Percentiles rank a stretch among this genome's conserved stretches.
Evolutionary conservation across 2,888 invertebrate species (phyloP).

Genomic region (Andrena dorsata): DNA sequence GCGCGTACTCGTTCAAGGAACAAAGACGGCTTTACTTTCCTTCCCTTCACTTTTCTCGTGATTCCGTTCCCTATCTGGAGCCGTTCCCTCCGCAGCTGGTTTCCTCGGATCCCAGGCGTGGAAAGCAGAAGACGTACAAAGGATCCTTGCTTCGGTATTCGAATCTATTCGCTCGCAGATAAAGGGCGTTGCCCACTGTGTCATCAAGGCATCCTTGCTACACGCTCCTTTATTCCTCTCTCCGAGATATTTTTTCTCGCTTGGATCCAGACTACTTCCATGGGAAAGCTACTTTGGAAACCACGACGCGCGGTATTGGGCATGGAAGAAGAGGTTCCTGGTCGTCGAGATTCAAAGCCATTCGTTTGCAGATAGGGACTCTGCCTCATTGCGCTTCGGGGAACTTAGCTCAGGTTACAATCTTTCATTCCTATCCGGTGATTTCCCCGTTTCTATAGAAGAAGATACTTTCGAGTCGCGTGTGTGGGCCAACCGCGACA

Average conservation of each 20-base stretch:
- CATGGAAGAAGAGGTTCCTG: not conserved
- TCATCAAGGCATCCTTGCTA: slow-evolving; percentile 2
- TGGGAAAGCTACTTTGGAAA: slow-evolving; percentile 21
- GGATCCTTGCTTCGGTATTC: slow-evolving; percentile 18
- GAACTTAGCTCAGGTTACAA: not conserved
- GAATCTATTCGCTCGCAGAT: slow-evolving; percentile 35
- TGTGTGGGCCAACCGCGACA: not conserved
- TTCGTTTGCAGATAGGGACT: slow-evolving; percentile 23
- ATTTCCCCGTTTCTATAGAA: not conserved
- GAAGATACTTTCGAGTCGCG: not conserved
- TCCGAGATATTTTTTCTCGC: not conserved
- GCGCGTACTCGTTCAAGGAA: not conserved
- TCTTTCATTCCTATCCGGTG: not conserved
- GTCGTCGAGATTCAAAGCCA: slow-evolving; percentile 20
- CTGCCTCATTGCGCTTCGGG: slow-evolving; percentile 15
- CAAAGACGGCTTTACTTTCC: slow-evolving; percentile 23
- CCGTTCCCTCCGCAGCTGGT: not conserved
- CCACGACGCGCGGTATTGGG: not conserved
- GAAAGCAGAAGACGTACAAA: slow-evolving; percentile 22
- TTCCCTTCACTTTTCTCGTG: not conserved
- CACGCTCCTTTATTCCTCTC: not conserved
- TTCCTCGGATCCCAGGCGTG: slow-evolving; percentile 2
- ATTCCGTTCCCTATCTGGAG: slow-evolving; percentile 10
- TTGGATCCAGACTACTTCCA: not conserved
- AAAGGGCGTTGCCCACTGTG: not conserved